Conservation (phyloP, 2,888 invertebrate genomes). For the Cyclophora punctaria region DNA sequence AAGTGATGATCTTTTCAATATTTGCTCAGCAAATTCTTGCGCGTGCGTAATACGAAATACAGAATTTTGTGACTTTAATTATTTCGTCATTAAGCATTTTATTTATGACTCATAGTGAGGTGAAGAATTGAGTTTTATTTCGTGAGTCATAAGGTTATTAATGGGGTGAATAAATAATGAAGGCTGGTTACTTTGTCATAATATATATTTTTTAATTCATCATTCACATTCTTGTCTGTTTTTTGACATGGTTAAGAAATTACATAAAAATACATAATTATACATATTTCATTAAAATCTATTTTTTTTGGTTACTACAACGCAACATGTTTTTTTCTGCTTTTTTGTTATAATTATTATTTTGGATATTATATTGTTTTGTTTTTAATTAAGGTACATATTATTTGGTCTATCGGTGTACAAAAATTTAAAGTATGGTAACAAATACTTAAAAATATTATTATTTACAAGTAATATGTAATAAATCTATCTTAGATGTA, state of each 20-base stretch:
- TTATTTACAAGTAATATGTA: too few relatives aligned
- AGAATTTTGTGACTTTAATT: conserved; percentile 1
- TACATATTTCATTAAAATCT: neutral
- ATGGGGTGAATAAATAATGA: conserved; percentile 1
- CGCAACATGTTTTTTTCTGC: conserved; percentile 15
- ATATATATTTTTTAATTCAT: conserved; percentile 1
- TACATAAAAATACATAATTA: neutral
- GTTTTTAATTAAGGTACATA: too few relatives aligned
- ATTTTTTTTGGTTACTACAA: conserved; percentile 21
- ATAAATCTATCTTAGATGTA: too few relatives aligned
- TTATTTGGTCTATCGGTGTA: too few relatives aligned
- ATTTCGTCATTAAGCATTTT: neutral
- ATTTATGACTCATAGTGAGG: conserved; percentile 10
- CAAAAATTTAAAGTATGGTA: too few relatives aligned
- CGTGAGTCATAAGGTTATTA: neutral
- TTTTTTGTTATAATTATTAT: too few relatives aligned
- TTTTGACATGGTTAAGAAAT: conserved; percentile 1
- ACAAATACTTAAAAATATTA: too few relatives aligned
- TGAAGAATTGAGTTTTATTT: neutral
- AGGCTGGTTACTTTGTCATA: conserved; percentile 2
- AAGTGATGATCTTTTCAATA: conserved; percentile 20
- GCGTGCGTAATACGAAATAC: conserved; percentile 5
- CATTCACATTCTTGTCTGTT: too few relatives aligned
- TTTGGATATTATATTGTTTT: too few relatives aligned
- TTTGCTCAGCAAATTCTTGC: conserved; percentile 5